Evolutionary conservation across 2,888 invertebrate genomes (phyloP).

Genomic region (Metopia argyrocephala): DNA sequence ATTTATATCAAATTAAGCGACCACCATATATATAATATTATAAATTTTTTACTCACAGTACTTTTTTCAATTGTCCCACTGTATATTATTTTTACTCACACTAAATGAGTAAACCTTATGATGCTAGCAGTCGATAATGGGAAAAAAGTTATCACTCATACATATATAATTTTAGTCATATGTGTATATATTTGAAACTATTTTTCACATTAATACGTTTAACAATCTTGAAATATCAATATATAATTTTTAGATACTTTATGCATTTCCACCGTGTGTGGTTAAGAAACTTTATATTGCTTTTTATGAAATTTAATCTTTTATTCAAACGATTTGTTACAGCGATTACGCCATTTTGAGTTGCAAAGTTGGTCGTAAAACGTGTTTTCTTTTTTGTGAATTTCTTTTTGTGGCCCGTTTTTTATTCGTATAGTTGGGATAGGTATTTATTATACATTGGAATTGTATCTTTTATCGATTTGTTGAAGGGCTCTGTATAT

Average conservation of each 20-base stretch:
- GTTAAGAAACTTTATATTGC: slow-evolving; percentile 9
- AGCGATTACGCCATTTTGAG: slow-evolving; percentile 63
- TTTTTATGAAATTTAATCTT: slow-evolving; percentile 56
- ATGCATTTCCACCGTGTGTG: background rate
- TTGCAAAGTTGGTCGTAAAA: slow-evolving; percentile 54
- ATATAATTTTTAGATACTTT: background rate
- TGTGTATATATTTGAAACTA: too few relatives aligned
- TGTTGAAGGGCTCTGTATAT: slow-evolving; percentile 6
- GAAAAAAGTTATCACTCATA: slow-evolving; percentile 43
- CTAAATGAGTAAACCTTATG: slow-evolving; percentile 40
- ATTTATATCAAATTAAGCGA: background rate
- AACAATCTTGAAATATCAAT: too few relatives aligned
- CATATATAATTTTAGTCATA: slow-evolving; percentile 6
- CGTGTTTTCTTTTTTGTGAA: slow-evolving; percentile 53
- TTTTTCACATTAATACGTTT: too few relatives aligned
- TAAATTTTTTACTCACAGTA: slow-evolving; percentile 34
- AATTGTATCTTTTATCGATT: slow-evolving; percentile 6
- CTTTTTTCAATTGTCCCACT: slow-evolving; percentile 40
- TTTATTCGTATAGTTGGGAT: background rate
- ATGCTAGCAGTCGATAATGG: slow-evolving; percentile 41
- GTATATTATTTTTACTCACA: slow-evolving; percentile 47
- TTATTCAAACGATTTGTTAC: slow-evolving; percentile 48
- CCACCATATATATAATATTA: background rate
- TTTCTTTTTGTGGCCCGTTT: background rate
- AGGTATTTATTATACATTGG: background rate